Evolutionary conservation across 2,888 invertebrate genomes (phyloP).

Genomic region (Pseudococcus longispinus): DNA sequence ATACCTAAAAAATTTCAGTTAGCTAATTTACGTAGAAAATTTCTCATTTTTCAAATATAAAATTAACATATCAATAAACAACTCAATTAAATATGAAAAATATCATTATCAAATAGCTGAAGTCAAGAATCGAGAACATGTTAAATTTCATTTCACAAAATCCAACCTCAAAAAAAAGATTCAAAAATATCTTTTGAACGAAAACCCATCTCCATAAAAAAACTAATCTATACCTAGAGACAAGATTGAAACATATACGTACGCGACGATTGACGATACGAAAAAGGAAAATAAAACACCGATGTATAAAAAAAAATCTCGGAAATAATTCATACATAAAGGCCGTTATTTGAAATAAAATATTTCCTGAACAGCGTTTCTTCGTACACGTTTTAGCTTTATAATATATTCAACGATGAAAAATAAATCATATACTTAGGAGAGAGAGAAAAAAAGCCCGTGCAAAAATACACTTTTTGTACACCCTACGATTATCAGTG

Average conservation of each 20-base stretch:
- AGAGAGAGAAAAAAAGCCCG: neutral
- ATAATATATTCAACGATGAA: slow-evolving; percentile 4
- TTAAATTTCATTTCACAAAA: too few species aligned
- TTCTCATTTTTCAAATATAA: too few species aligned
- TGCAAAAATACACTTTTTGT: slow-evolving; percentile 36
- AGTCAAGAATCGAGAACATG: too few species aligned
- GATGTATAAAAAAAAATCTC: neutral
- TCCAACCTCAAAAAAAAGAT: too few species aligned
- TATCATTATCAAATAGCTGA: too few species aligned
- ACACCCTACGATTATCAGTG: slow-evolving; percentile 46
- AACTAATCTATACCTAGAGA: neutral
- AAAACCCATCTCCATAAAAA: too few species aligned
- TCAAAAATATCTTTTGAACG: too few species aligned
- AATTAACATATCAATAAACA: too few species aligned
- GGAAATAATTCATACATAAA: neutral
- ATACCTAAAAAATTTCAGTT: too few species aligned
- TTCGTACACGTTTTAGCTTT: neutral
- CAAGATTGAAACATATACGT: neutral
- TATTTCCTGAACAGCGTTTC: slow-evolving; percentile 21
- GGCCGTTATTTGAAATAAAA: neutral
- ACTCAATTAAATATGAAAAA: too few species aligned
- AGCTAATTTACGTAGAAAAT: too few species aligned
- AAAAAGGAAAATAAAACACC: neutral
- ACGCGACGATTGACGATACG: neutral
- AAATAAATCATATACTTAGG: slow-evolving; percentile 41